A percentile compares a stretch with the other conserved stretches of the same genome.
These are phyloP conservation scores for Bactericera cockerelli DNA, from an alignment of 1,140 invertebrate genomes.

Conservation along the genomic window DNA sequence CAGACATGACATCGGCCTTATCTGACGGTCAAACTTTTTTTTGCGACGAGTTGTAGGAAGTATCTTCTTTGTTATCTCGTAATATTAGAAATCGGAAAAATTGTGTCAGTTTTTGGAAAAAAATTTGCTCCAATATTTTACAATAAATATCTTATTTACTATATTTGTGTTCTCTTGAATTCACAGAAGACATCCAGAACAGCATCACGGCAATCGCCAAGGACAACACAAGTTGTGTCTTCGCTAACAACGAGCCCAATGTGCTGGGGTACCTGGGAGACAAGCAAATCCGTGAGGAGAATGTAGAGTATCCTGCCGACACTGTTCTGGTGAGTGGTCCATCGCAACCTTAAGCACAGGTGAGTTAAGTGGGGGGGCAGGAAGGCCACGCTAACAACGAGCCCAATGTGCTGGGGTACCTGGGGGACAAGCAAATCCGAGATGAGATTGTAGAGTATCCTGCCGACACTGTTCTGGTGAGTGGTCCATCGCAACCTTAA, in stretches of 20 bases:
- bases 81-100: too few relatives aligned
- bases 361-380: too few relatives aligned
- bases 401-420: conserved; percentile 61
- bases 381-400: conserved; percentile 57
- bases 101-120: too few relatives aligned
- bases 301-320: conserved; percentile 57
- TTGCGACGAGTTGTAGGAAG: too few relatives aligned
- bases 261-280: conserved; percentile 65
- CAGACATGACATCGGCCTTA: too few relatives aligned
- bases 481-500: too few relatives aligned
- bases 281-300: conserved; percentile 51
- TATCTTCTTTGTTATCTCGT: too few relatives aligned
- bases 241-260: conserved; percentile 56
- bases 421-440: conserved; percentile 54
- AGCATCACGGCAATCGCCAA: conserved; percentile 25
- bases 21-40: too few relatives aligned
- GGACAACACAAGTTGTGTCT: conserved; percentile 57
- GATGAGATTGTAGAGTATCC: conserved; percentile 60
- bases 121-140: too few relatives aligned
- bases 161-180: too few relatives aligned
- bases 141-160: too few relatives aligned
- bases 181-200: conserved; percentile 17
- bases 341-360: too few relatives aligned
- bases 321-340: conserved; percentile 47
- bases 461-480: conserved; percentile 50